A percentile compares a stretch with the other conserved stretches of the same genome.
Conservation (phyloP, 2,113 vertebrate species). For the Etia nguti region DNA sequence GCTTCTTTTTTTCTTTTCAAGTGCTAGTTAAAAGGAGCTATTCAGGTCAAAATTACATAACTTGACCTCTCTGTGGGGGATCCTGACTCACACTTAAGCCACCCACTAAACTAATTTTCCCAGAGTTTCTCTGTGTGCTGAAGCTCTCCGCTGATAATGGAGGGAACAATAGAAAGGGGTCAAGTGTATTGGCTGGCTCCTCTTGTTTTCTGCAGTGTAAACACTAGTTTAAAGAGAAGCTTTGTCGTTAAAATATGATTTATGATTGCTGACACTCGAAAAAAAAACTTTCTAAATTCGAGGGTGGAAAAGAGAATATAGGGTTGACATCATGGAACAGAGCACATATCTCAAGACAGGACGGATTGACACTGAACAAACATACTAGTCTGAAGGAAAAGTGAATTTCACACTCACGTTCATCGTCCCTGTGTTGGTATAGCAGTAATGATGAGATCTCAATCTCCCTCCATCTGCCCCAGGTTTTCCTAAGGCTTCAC, state of each 20-base stretch:
- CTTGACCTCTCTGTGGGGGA: not conserved
- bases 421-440: not conserved
- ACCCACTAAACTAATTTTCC: not conserved
- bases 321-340: not conserved
- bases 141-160: not conserved
- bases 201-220: conserved; percentile 28
- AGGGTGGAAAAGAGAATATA: not conserved
- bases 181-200: not conserved
- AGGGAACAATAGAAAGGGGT: not conserved
- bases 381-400: not conserved
- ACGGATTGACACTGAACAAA: not conserved
- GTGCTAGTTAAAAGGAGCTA: not conserved
- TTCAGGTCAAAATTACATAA: not conserved
- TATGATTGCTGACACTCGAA: not conserved
- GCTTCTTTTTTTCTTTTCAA: not conserved
- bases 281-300: not conserved
- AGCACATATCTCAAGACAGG: not conserved
- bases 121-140: not conserved
- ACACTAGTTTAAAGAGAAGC: conserved; percentile 11
- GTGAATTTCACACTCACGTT: not conserved
- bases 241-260: not conserved
- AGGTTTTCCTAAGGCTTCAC: not conserved
- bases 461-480: not conserved
- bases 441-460: not conserved
- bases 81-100: not conserved